These are phyloP conservation scores for Bhutanitis thaidina DNA, from an alignment of 2,888 invertebrate genomes.

Conservation along the genomic window DNA sequence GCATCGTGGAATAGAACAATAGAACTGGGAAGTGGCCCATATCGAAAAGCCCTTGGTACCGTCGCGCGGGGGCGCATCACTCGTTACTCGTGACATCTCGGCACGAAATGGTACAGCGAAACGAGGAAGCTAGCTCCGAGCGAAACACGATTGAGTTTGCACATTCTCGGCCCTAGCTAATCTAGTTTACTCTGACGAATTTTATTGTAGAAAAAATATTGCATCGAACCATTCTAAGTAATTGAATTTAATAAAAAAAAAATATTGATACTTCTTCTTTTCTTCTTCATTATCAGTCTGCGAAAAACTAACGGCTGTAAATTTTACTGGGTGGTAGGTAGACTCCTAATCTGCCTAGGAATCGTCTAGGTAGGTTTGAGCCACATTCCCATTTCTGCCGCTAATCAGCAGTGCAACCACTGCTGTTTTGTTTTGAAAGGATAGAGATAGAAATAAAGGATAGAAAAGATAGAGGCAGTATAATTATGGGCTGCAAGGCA, in stretches of 20 bases:
- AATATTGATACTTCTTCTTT: too few species aligned
- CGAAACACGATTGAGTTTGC: slow-evolving; percentile 9
- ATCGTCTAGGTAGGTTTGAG: too few species aligned
- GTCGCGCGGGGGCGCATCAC: background rate
- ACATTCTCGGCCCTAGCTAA: background rate
- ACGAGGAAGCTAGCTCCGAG: slow-evolving; percentile 23
- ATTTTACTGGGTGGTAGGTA: too few species aligned
- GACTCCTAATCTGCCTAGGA: too few species aligned
- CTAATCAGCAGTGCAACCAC: too few species aligned
- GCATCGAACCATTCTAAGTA: background rate
- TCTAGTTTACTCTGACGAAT: background rate
- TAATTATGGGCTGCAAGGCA: too few species aligned
- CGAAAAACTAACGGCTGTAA: too few species aligned
- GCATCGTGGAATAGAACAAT: slow-evolving; percentile 56
- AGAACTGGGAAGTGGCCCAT: slow-evolving; percentile 42
- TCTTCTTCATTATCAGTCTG: too few species aligned
- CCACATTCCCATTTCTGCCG: too few species aligned
- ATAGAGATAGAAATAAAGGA: too few species aligned
- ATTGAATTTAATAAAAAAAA: background rate
- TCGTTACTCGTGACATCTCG: slow-evolving; percentile 14
- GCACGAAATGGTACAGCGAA: slow-evolving; percentile 24
- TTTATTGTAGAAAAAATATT: background rate
- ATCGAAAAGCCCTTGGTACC: background rate
- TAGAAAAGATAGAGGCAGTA: too few species aligned
- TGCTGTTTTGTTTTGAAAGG: too few species aligned